Percentiles rank a stretch among this genome's conserved stretches.
Evolutionary conservation across 2,113 vertebrate species (phyloP).

Genomic region (Xiphophorus hellerii): DNA sequence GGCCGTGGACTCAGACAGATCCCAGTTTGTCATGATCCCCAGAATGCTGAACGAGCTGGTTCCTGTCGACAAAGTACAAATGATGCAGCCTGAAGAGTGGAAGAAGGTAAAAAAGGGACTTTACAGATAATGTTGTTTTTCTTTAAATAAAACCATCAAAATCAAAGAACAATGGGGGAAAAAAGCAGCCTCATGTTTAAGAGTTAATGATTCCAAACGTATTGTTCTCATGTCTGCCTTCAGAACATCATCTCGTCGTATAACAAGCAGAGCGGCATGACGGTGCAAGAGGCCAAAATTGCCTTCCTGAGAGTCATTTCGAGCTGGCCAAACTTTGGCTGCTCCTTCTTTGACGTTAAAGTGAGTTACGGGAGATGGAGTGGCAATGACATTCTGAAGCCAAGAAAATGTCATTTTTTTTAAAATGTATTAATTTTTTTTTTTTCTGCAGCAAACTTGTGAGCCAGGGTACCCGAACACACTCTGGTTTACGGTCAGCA

Average conservation of each 20-base stretch:
- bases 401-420: neutral
- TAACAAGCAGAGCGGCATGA: slow-evolving; percentile 84
- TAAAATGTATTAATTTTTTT: neutral
- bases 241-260: slow-evolving; percentile 83
- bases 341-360: slow-evolving; percentile 94
- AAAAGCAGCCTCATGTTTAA: neutral
- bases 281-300: slow-evolving; percentile 87
- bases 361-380: slow-evolving; percentile 64
- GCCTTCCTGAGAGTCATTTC: slow-evolving; percentile 86
- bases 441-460: slow-evolving; percentile 86
- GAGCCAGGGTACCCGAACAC: slow-evolving; percentile 85
- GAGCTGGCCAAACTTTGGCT: slow-evolving; percentile 92
- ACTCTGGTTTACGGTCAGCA: slow-evolving; percentile 88
- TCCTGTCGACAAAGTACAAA: slow-evolving; percentile 84
- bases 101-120: slow-evolving; percentile 84
- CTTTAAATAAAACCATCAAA: neutral
- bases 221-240: neutral
- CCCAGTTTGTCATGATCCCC: slow-evolving; percentile 84
- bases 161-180: neutral
- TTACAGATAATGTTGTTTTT: neutral
- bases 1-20: slow-evolving; percentile 79
- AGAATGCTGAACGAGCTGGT: slow-evolving; percentile 88
- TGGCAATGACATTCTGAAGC: neutral
- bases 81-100: slow-evolving; percentile 87
- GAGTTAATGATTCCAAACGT: neutral